phyloP scores from a whole-genome alignment of 2,797 vertebrate species.

The Intellagama lesueurii region DNA sequence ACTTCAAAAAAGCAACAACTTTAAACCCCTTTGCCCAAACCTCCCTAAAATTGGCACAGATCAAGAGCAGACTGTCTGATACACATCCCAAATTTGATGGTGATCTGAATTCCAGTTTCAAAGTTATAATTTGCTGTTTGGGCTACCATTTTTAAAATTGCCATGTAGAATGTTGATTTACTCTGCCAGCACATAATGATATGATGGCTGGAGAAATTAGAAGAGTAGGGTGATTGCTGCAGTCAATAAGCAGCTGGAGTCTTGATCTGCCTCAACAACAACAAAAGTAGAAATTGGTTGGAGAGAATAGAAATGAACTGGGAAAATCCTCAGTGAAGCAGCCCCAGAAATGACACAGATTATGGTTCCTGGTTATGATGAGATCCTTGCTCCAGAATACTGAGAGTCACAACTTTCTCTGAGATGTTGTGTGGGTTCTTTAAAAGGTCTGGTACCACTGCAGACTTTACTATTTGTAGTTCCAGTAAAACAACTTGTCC shows the following conservation, averaged over 20 bases:
- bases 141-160: too few relatives aligned
- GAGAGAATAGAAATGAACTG: neutral
- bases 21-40: too few relatives aligned
- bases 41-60: too few relatives aligned
- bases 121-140: too few relatives aligned
- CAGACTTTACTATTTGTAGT: neutral
- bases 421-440: neutral
- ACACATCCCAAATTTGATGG: too few relatives aligned
- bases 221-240: neutral
- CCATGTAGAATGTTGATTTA: too few relatives aligned
- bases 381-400: too few relatives aligned
- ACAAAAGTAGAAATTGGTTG: neutral
- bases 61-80: too few relatives aligned
- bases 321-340: neutral
- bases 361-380: neutral
- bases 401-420: too few relatives aligned
- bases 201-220: neutral
- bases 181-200: too few relatives aligned
- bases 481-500: neutral
- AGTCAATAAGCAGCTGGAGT: neutral
- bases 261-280: neutral
- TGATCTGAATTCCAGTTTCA: too few relatives aligned
- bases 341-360: neutral
- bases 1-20: too few relatives aligned
- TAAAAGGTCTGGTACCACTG: neutral